A percentile compares a stretch with the other conserved stretches of the same genome.
Evolutionary conservation across 2,113 vertebrate genomes (phyloP).

Genomic region (Coreoperca whiteheadi): DNA sequence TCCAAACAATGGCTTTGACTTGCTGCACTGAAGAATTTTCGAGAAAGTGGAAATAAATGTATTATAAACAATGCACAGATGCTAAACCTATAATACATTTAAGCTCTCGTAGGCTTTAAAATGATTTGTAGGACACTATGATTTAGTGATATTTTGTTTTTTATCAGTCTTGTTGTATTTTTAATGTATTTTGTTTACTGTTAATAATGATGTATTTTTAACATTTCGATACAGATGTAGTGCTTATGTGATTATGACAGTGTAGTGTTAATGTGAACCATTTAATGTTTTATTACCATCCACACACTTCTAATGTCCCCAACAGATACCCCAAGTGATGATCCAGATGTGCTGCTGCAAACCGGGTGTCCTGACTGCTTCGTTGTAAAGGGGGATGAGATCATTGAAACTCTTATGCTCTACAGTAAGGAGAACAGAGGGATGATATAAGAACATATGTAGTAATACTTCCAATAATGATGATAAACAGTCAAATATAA

Average conservation of each 20-base stretch:
- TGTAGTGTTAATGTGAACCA: neutral
- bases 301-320: neutral
- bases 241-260: neutral
- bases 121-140: neutral
- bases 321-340: neutral
- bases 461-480: neutral
- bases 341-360: neutral
- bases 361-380: constrained; percentile 55
- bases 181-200: neutral
- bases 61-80: neutral
- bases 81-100: neutral
- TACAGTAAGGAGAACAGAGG: constrained; percentile 31
- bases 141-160: neutral
- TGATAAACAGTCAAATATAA: neutral
- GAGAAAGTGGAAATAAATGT: neutral
- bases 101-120: neutral
- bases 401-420: accelerated
- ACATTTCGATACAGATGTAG: neutral
- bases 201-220: neutral
- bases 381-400: accelerated
- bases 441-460: neutral
- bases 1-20: too few relatives aligned
- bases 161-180: neutral
- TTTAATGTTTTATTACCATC: neutral
- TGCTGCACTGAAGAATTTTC: neutral